Percentiles rank a stretch among this genome's conserved stretches.
Evolutionary conservation across 2,113 vertebrate species (phyloP).

Genomic region (Prochilodus magdalenae): DNA sequence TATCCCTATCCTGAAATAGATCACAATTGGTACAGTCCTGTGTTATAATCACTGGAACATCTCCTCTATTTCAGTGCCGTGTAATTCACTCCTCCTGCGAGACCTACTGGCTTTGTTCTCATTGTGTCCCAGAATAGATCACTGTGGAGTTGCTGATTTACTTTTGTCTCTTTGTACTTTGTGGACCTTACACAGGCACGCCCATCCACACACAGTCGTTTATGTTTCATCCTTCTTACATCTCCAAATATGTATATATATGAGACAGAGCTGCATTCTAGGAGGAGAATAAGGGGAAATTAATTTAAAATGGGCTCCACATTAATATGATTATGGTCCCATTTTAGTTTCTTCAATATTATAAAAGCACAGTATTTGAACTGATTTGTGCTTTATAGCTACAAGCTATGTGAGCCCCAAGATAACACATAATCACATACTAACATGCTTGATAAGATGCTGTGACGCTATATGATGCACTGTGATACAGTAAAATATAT

Average conservation of each 20-base stretch:
- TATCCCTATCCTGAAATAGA: neutral
- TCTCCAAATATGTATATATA: neutral
- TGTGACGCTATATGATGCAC: too few relatives aligned
- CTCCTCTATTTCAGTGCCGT: conserved; percentile 15
- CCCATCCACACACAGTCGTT: neutral
- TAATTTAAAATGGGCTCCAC: too few relatives aligned
- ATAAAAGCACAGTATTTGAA: neutral
- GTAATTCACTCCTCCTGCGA: conserved; percentile 24
- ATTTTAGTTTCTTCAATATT: neutral
- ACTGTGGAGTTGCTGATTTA: conserved; percentile 6
- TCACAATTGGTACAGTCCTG: neutral
- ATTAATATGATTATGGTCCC: too few relatives aligned
- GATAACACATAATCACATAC: too few relatives aligned
- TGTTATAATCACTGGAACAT: conserved; percentile 22
- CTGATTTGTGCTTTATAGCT: too few relatives aligned
- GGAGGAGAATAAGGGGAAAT: neutral
- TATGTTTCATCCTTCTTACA: conserved; percentile 4
- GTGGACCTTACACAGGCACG: conserved; percentile 13
- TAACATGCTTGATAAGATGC: too few relatives aligned
- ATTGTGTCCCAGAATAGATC: conserved; percentile 35
- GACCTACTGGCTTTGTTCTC: conserved; percentile 26
- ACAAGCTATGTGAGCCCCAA: too few relatives aligned
- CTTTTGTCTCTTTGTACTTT: conserved; percentile 24
- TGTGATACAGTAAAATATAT: too few relatives aligned
- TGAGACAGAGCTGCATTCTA: neutral